Base-by-base conservation (phyloP, 1,140 invertebrate genomes). In the Eupeodes corollae region DNA sequence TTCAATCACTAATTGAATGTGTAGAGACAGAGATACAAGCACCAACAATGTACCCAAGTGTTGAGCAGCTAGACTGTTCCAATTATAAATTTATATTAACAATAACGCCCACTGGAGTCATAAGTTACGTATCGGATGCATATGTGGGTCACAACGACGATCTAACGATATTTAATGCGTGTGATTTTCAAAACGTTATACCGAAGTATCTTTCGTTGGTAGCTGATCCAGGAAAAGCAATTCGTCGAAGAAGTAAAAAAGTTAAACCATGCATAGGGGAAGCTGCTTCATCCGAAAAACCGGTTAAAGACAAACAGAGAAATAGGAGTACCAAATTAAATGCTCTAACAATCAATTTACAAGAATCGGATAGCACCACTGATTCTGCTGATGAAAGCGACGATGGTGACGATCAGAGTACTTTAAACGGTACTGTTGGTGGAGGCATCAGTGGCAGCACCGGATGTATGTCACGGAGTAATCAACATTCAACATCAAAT, bases 81-180 rank as follows among this genome's bases (percentile, higher is more conserved):
- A 63, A 51, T 35, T 67, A 64, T 40, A 67, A 67, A 43, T 67
- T 63, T 19, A 67, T 67, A 16, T 43, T 64, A 3, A 61, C 58
- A 44, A 56, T 59, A 35, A 62, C 60, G 41, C 56, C 59, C 6
- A 3, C 19, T 62, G 63, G 63, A 21, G 52, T 67, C 13, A 61
- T 67, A 2, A 65, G 59, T 34, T 63, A 59, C 33, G 52, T 67
- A 6, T 67, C 63, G 5, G 55, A 63, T 11, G 59, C 61, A 3
- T 67, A 44, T 47, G 53, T 60, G 0, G 63, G 63, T 1, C 49
- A 57, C 21, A 55, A 52, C n/a, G 63, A 67, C 40, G 63, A 67
- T 41, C 46, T 67, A 12, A 59, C 61, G 16, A 42, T 67, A 39
- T 67, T 67, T 11, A 59, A 61, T 44, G 58, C 55, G 13, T 56